Evolutionary conservation across 2,797 vertebrate genomes (phyloP), one percentile per base, ranked within the genome.

Genomic region (Dicrostonyx torquatus): DNA sequence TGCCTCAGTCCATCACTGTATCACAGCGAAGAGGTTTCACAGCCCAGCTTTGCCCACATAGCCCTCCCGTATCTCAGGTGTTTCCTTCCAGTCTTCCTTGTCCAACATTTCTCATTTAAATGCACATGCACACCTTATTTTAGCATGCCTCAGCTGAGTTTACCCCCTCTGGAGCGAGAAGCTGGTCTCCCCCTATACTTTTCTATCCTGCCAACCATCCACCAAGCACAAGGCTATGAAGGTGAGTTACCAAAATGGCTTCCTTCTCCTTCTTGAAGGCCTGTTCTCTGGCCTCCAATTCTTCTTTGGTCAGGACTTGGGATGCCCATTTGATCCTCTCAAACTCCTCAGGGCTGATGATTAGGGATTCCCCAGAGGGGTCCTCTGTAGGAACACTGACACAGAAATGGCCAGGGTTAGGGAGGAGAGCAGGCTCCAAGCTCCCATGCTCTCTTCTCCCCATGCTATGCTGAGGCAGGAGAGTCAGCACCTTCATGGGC

Each of bases 381-480:
- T 99, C 99, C 86, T 98, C 95, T 2, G 62, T 93, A 7, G 99
- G 99, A 45, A 99, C 75, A 68, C 99, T 99, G 60, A 53, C 29
- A 68, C 13, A 24, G 76, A 31, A 85, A 80, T 5, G 22, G 76
- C 43, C 0, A 11, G 37, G 50, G 34, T 92, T 48, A 82, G 89
- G 10, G 86, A 72, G 55, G 73, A n/a, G 45, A 66, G 34, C 12
- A 50, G 14, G 2, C 8, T 6, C 0, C 0, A 34, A 7, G 22
- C 1, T 13, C n/a, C 78, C 7, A 50, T 13, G 17, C 64, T 10
- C 58, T 2, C 4, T 0, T 26, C 64, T 58, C 18, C 55, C 62
- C 3, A 18, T 13, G 17, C 12, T 45, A 50, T 0, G 24, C 79
- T 89, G 20, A 53, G 26, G 0, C 11, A 31, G 70, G 24, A 78